phyloP scores from a whole-genome alignment of 2,888 invertebrate genomes.

The Yponomeuta plumbellus region DNA sequence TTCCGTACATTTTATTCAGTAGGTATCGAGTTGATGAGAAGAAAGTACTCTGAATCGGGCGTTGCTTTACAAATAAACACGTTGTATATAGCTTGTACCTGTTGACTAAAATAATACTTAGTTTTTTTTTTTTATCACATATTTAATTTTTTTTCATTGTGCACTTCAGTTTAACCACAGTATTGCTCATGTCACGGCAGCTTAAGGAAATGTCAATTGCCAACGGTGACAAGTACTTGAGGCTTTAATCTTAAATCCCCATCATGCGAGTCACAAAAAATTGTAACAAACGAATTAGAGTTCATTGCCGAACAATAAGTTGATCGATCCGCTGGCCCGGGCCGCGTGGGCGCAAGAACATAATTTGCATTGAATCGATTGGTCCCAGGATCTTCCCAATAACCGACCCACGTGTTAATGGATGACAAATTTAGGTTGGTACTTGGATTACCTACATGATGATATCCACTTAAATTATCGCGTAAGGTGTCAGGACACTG shows the following conservation, averaged over 20 bases:
- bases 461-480: not conserved
- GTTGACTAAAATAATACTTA: not conserved
- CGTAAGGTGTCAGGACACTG: not conserved
- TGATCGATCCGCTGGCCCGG: slow-evolving; percentile 61
- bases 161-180: not conserved
- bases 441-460: not conserved
- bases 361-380: slow-evolving; percentile 73
- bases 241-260: slow-evolving; percentile 7
- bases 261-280: slow-evolving; percentile 8
- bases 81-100: not conserved
- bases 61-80: too few species aligned
- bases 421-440: not conserved
- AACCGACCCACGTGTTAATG: slow-evolving; percentile 9
- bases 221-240: slow-evolving; percentile 23
- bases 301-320: slow-evolving; percentile 19
- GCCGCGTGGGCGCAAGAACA: slow-evolving; percentile 46
- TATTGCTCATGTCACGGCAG: not conserved
- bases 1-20: too few species aligned
- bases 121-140: too few species aligned
- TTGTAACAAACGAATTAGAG: slow-evolving; percentile 3
- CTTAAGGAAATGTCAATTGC: slow-evolving; percentile 59
- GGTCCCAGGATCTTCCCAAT: slow-evolving; percentile 32
- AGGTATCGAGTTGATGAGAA: too few species aligned
- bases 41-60: too few species aligned
- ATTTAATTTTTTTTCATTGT: not conserved